Conservation (phyloP, 2,113 vertebrate genomes). For the Lutjanus erythropterus region DNA sequence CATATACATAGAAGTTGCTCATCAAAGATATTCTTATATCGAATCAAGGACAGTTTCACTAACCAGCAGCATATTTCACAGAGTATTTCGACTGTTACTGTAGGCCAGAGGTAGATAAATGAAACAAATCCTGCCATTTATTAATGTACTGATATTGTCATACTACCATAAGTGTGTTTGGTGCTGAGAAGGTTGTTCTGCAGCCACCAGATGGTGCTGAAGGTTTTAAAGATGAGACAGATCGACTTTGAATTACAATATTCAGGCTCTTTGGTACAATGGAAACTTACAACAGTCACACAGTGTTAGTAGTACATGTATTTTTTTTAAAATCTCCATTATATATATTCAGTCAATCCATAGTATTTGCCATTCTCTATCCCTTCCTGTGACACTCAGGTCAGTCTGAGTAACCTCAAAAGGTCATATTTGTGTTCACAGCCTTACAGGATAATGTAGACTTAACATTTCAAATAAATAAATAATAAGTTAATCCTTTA, state of each 20-base stretch:
- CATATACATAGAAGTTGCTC: background rate
- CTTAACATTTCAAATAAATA: background rate
- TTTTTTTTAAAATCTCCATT: background rate
- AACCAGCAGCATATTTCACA: background rate
- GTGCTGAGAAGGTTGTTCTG: background rate
- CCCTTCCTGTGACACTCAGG: background rate
- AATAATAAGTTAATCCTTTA: no score
- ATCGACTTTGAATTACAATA: background rate
- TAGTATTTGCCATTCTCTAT: background rate
- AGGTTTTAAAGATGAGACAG: background rate
- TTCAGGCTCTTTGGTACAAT: background rate
- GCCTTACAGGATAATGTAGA: background rate
- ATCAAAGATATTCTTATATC: background rate
- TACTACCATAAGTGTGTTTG: rapidly evolving
- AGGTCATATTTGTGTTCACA: background rate
- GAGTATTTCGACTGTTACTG: background rate
- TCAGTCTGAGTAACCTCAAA: background rate
- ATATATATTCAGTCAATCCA: background rate
- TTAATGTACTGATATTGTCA: background rate
- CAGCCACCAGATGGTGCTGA: conserved; percentile 36
- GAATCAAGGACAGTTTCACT: background rate
- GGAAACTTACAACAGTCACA: background rate
- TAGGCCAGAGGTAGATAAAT: background rate
- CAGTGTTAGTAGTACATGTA: no score
- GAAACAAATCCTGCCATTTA: background rate